Evolutionary conservation across 1,140 invertebrate species (phyloP), one percentile per base, ranked within the genome.

Genomic region (Bombyx mandarina): DNA sequence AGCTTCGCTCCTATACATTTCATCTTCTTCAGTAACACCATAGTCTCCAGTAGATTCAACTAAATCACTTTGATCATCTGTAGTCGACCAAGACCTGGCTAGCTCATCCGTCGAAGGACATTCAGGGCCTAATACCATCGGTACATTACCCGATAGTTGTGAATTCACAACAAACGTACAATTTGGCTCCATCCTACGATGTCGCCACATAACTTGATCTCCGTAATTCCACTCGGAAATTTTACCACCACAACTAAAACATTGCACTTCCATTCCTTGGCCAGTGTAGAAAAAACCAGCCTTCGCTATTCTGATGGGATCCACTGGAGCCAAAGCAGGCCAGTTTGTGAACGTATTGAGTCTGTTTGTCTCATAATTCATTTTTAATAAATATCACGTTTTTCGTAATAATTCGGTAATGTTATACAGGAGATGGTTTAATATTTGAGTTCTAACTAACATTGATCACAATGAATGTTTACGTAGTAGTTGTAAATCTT

Each of bases 261-360:
- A 96, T 73, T 94, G 89, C 3, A 94, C 93, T 69, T 93, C 91
- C 9, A 91, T 80, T 44, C 84, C 91, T 61, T 86, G 80, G 12
- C 93, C 93, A 1, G 91, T 93, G 52, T 93, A 95, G 75, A 91
- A 96, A 86, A 97, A 97, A 8, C 95, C 95, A 48, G 93, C 94
- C 76, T 92, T 92, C 3, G 95, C 94, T 65, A 97, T 90, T 71
- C 91, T 88, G 45, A 84, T 72, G 10, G 91, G 82, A 73, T 90
- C 90, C 1, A 95, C 90, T 43, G 89, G 83, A 22, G 92, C 91
- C 74, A 91, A 90, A 18, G 82, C 62, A 50, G 93, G 94, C 95
- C 95, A 96, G 65, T 89, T 88, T 12, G 61, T 63, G 77, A 94
- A 96, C 44, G 92, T 94, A 72, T 85, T 85, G 49, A 94, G 82